A percentile compares a stretch with the other conserved stretches of the same genome.
Conservation (phyloP, 35 echinoderm and acorn worm species). For the Diadema setosum region DNA sequence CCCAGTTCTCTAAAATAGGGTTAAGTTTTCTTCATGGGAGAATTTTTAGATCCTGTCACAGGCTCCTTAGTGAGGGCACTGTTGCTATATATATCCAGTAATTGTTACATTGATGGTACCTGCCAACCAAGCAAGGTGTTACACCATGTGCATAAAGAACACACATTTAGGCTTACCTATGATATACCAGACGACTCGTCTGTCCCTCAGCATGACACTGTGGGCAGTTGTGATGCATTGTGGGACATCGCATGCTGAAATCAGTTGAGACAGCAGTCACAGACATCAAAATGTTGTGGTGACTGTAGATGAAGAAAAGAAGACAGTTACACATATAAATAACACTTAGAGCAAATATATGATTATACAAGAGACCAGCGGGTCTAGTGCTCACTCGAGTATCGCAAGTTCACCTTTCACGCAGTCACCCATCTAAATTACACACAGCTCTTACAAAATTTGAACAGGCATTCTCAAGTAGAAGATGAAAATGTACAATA, state of each 20-base stretch:
- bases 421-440: neutral
- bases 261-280: conserved; percentile 21
- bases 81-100: neutral
- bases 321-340: neutral
- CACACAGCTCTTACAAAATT: too few relatives aligned
- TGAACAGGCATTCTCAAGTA: too few relatives aligned
- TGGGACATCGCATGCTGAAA: conserved; percentile 42
- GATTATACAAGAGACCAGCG: neutral
- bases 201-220: conserved; percentile 37
- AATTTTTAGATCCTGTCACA: neutral
- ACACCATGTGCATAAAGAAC: neutral
- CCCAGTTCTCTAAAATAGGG: neutral
- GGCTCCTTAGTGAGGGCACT: neutral
- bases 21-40: neutral
- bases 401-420: neutral
- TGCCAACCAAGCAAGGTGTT: neutral
- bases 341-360: neutral
- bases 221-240: conserved; percentile 35
- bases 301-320: conserved; percentile 35
- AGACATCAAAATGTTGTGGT: conserved; percentile 31
- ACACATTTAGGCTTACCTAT: conserved; percentile 54
- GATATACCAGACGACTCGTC: conserved; percentile 42
- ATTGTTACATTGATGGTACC: neutral
- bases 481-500: too few relatives aligned
- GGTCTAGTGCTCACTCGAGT: neutral